These are phyloP conservation scores for Phragmatobia fuliginosa DNA, from an alignment of 2,888 invertebrate species.

Conservation along the genomic window DNA sequence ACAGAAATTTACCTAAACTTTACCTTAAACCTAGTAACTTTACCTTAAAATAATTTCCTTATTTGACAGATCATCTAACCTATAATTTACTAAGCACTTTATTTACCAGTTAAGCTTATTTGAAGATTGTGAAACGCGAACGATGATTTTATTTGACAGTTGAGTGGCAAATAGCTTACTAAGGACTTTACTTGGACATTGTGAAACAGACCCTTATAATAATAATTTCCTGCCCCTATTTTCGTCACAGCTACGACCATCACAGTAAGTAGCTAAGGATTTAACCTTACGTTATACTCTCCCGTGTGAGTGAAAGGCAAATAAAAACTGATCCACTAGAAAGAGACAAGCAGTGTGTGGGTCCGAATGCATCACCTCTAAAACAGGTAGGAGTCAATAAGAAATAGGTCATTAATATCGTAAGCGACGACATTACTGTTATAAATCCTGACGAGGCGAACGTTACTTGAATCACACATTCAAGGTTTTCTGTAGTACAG, in stretches of 20 bases:
- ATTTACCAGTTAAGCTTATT: too few relatives aligned
- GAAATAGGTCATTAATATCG: conserved; percentile 15
- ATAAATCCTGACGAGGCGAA: conserved; percentile 11
- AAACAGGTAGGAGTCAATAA: conserved; percentile 10
- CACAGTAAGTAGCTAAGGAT: background rate
- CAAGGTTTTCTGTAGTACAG: background rate
- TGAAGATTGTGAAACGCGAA: too few relatives aligned
- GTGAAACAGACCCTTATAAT: too few relatives aligned
- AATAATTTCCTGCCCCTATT: background rate
- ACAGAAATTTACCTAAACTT: too few relatives aligned
- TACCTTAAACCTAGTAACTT: too few relatives aligned
- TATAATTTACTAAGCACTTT: too few relatives aligned
- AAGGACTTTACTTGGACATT: too few relatives aligned
- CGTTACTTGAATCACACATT: conserved; percentile 2
- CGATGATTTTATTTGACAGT: too few relatives aligned
- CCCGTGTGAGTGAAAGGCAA: background rate
- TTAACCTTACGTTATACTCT: background rate
- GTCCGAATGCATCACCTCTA: background rate
- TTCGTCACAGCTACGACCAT: background rate
- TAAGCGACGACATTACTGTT: conserved; percentile 13
- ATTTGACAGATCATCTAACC: too few relatives aligned
- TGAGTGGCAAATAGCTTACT: too few relatives aligned
- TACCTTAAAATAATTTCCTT: too few relatives aligned
- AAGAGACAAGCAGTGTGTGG: background rate
- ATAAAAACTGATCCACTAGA: background rate